These are phyloP conservation scores for Hypena proboscidalis DNA, from an alignment of 2,888 invertebrate species.

Conservation along the genomic window DNA sequence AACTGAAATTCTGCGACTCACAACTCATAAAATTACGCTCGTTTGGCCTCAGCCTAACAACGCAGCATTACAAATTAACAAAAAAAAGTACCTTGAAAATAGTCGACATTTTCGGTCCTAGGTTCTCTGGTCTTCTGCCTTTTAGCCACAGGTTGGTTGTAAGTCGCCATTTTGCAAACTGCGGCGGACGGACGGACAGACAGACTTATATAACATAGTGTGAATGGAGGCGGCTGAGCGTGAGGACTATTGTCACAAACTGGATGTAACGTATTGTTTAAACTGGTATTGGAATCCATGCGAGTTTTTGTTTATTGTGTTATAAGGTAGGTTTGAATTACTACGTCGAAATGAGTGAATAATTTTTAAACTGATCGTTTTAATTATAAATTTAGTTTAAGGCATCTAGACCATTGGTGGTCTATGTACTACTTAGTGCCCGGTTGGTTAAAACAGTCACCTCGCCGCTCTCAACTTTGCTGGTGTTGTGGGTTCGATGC, in stretches of 20 bases:
- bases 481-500: no score
- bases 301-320: conserved; percentile 2
- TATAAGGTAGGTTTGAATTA: conserved; percentile 18
- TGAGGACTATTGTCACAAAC: conserved; percentile 53
- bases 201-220: conserved; percentile 64
- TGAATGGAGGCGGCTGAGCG: conserved; percentile 65
- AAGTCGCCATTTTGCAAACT: conserved; percentile 54
- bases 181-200: conserved; percentile 15
- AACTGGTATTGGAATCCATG: conserved; percentile 6
- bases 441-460: no score
- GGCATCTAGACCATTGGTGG: no score
- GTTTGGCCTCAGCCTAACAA: neutral
- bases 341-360: no score
- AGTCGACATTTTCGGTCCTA: conserved; percentile 62
- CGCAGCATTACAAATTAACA: neutral
- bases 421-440: no score
- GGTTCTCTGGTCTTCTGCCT: conserved; percentile 71
- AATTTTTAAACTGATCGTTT: no score
- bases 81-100: conserved; percentile 66
- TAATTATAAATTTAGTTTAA: no score
- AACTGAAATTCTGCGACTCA: neutral
- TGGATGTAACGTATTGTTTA: conserved; percentile 32
- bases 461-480: no score
- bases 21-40: neutral
- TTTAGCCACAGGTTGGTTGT: conserved; percentile 64